Base-by-base conservation (phyloP, 2,888 invertebrate species). In the Dascillus cervinus region DNA sequence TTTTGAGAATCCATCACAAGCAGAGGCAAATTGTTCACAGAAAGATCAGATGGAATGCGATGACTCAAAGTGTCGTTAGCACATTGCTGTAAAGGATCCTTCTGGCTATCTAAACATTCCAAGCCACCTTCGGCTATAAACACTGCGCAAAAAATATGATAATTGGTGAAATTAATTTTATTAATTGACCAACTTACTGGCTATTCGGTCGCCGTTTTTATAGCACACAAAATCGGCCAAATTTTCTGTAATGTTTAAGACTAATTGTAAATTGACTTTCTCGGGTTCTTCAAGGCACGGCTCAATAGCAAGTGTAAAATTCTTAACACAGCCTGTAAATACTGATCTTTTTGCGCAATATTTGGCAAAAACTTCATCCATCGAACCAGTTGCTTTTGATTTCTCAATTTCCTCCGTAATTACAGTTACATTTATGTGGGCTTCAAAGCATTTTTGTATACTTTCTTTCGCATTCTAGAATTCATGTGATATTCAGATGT, bases 91-190 rank as follows among this genome's bases (percentile, higher is more conserved):
- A 87, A 68, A 1, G 65, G 72, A 1, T 73, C 70, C 37, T 71
- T 67, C 39, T 79, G 76, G 1, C 70, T 66, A 33, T 70, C 50
- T 37, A 86, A 65, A 52, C 87, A 88, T 53, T 85, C 81, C 4
- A 79, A 77, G 0, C 87, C 87, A n/a, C 79, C 78, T 53, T 86
- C 84, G 1, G 86, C 79, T 33, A 87, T 81, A 55, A 88, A 88
- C 49, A 87, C 82, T 75, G 57, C 6, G 70, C 69, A 34, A 40
- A 43, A 31, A 6, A 15, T 4, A 2, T 13, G 9, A 13, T 15
- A 12, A 11, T 13, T 13, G 4, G 3, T 11, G 4, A 3, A 8
- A 3, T 6, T 32, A 27, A 11, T 11, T 1, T 4, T 15, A 2
- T 8, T 4, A 5, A 12, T n/a, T n/a, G n/a, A 15, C 3, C 11